phyloP scores from a whole-genome alignment of 2,797 vertebrate species.

The Typhlichthys eigenmanni region DNA sequence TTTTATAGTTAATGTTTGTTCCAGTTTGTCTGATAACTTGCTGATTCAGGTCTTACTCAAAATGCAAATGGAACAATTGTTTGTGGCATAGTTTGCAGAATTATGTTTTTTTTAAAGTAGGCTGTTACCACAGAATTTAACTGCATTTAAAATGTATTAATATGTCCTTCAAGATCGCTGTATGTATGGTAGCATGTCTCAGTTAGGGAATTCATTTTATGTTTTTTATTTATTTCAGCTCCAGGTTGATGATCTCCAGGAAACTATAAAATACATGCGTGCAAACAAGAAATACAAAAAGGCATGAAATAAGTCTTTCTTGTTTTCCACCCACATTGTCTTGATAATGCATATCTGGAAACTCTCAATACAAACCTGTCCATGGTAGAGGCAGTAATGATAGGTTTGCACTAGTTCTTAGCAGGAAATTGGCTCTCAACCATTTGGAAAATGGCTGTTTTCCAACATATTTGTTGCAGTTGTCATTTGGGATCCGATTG shows the following conservation, averaged over 20 bases:
- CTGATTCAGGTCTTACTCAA: neutral
- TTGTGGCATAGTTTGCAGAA: neutral
- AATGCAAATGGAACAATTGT: neutral
- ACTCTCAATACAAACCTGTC: too few relatives aligned
- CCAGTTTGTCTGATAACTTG: neutral
- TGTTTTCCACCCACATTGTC: neutral
- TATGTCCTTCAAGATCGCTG: neutral
- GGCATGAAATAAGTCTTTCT: conserved; percentile 69
- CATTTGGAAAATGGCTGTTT: too few relatives aligned
- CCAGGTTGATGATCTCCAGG: conserved; percentile 82
- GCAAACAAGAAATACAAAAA: conserved; percentile 86
- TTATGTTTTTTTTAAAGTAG: neutral
- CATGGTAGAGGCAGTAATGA: too few relatives aligned
- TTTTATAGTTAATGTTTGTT: neutral
- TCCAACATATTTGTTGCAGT: too few relatives aligned
- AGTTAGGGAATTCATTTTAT: neutral
- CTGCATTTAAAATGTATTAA: neutral
- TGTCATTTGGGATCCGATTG: too few relatives aligned
- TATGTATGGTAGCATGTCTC: neutral
- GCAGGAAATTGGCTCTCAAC: too few relatives aligned
- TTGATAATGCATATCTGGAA: too few relatives aligned
- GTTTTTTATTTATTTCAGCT: conserved; percentile 74
- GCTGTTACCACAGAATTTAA: neutral
- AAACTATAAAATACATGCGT: conserved; percentile 87
- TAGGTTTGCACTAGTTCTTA: too few relatives aligned